These are phyloP conservation scores for Molossus molossus DNA, from an alignment of 2,797 vertebrate genomes.

Conservation along the genomic window DNA sequence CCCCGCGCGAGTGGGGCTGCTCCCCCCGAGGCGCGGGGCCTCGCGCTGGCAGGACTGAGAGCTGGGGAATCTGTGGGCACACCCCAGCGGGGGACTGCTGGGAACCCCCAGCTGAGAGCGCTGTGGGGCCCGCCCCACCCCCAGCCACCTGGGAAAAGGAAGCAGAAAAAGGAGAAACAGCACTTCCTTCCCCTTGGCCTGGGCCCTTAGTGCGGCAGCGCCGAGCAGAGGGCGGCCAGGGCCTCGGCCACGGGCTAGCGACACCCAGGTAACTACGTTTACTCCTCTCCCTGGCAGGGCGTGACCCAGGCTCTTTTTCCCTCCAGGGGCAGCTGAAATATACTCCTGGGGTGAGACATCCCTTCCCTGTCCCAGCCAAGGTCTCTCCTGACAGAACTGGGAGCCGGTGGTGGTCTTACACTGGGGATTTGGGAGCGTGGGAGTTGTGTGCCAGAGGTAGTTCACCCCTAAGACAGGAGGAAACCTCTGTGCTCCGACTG, in stretches of 20 bases:
- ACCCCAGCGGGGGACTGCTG: no score
- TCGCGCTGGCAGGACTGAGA: background rate
- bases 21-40: background rate
- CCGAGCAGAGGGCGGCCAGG: background rate
- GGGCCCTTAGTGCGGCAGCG: background rate
- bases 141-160: constrained; percentile 15
- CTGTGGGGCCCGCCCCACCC: background rate
- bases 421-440: background rate
- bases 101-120: background rate
- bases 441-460: background rate
- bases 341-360: background rate
- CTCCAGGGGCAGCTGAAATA: background rate
- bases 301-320: background rate
- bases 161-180: constrained; percentile 63
- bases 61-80: background rate
- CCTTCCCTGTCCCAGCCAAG: background rate
- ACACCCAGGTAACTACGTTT: constrained; percentile 71
- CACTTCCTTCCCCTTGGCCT: constrained; percentile 14
- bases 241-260: background rate
- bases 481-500: background rate
- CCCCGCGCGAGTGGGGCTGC: background rate
- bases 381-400: background rate
- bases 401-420: background rate
- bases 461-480: background rate
- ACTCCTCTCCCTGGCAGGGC: background rate